phyloP scores from a whole-genome alignment of 2,113 vertebrate species.

The Austrofundulus limnaeus region DNA sequence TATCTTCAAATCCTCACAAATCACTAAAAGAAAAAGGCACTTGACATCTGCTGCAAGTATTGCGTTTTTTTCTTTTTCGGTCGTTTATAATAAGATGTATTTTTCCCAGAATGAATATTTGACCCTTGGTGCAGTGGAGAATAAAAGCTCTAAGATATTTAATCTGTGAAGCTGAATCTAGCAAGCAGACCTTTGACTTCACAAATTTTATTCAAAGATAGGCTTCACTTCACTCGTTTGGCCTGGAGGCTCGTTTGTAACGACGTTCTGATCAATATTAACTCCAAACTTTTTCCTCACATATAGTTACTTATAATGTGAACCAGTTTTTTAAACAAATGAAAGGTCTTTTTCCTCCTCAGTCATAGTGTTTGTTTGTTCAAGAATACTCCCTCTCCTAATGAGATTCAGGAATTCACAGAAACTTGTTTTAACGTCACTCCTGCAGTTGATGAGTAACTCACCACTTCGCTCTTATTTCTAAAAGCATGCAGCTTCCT shows the following conservation, averaged over 20 bases:
- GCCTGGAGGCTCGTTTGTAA: constrained; percentile 4
- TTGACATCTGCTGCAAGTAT: constrained; percentile 58
- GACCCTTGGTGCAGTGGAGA: constrained; percentile 52
- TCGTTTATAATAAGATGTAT: constrained; percentile 54
- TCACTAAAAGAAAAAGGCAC: constrained; percentile 16
- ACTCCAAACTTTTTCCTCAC: too few species aligned
- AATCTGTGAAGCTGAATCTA: constrained; percentile 52
- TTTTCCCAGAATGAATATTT: constrained; percentile 54
- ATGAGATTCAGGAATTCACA: not conserved
- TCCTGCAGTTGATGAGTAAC: not conserved
- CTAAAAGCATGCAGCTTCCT: not conserved
- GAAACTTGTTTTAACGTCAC: not conserved
- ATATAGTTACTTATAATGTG: too few species aligned
- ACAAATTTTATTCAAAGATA: constrained; percentile 18
- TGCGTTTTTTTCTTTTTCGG: constrained; percentile 43
- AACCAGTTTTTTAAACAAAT: too few species aligned
- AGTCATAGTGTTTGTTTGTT: not conserved
- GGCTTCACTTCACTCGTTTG: constrained; percentile 41
- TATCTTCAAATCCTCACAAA: constrained; percentile 18
- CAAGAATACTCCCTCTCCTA: not conserved
- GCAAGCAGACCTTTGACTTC: constrained; percentile 37
- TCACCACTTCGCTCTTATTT: not conserved
- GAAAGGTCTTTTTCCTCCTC: too few species aligned
- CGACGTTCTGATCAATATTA: too few species aligned
- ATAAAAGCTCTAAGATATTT: constrained; percentile 49